Conservation (phyloP, 1,140 invertebrate genomes). For the Atta cephalotes region DNA sequence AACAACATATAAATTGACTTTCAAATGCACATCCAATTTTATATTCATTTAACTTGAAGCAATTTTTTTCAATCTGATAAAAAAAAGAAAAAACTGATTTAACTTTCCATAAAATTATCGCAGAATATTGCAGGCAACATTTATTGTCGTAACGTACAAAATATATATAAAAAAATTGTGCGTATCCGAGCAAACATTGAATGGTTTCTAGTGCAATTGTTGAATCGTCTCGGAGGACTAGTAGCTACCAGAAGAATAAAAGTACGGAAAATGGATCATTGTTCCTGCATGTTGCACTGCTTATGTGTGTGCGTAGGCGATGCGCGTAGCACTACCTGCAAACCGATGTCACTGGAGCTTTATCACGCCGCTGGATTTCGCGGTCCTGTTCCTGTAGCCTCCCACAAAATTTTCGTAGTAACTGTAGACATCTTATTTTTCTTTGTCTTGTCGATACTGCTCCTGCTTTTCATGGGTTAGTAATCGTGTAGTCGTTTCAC, state of each 20-base stretch:
- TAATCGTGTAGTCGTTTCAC: neutral
- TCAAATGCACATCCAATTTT: neutral
- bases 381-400: constrained; percentile 80
- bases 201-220: constrained; percentile 78
- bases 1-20: neutral
- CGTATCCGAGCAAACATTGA: neutral
- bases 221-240: constrained; percentile 81
- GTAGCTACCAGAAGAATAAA: constrained; percentile 82
- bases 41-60: neutral
- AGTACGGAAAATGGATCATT: constrained; percentile 82
- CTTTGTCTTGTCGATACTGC: constrained; percentile 46
- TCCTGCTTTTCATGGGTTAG: constrained; percentile 72
- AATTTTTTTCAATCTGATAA: neutral
- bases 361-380: constrained; percentile 85
- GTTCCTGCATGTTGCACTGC: constrained; percentile 85
- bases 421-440: constrained; percentile 58
- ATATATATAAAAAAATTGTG: constrained; percentile 5
- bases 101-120: neutral
- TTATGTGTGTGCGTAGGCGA: constrained; percentile 82
- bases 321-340: constrained; percentile 77
- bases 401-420: constrained; percentile 36
- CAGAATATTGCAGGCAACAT: neutral
- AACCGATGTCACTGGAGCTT: constrained; percentile 79
- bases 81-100: neutral
- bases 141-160: neutral